Evolutionary conservation across 2,888 invertebrate species (phyloP).

Genomic region (Megaustenia siamemsis): DNA sequence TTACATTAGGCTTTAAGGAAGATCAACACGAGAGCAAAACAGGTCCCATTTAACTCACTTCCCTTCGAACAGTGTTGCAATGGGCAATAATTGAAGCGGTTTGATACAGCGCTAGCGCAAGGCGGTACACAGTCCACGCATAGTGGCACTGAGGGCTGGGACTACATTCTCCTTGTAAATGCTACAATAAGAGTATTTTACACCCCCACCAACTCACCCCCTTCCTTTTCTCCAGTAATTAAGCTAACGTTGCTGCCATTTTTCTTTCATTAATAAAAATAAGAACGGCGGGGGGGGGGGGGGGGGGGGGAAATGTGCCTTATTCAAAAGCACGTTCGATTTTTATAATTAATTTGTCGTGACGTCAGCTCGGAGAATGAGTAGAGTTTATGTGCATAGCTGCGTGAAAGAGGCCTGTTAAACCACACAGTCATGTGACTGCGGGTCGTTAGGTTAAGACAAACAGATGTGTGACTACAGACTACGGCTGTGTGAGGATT

Average conservation of each 20-base stretch:
- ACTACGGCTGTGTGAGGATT: too few species aligned
- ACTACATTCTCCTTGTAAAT: not conserved
- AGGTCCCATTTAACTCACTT: not conserved
- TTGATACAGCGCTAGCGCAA: constrained; percentile 17
- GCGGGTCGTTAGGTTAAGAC: too few species aligned
- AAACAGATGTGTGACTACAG: too few species aligned
- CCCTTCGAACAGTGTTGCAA: constrained; percentile 20
- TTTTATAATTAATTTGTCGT: too few species aligned
- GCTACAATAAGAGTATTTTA: constrained; percentile 1
- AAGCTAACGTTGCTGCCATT: not conserved
- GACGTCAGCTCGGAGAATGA: too few species aligned
- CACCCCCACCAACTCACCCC: not conserved
- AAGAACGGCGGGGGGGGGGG: too few species aligned
- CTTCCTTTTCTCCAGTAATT: not conserved
- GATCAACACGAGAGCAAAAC: constrained; percentile 20
- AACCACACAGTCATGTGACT: too few species aligned
- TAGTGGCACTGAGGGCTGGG: not conserved
- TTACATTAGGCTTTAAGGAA: constrained; percentile 34
- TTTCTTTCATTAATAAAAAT: too few species aligned
- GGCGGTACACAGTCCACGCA: constrained; percentile 21
- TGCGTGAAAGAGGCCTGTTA: too few species aligned
- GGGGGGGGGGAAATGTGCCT: too few species aligned
- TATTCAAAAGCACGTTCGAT: too few species aligned
- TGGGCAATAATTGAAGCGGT: constrained; percentile 32
- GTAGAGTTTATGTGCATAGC: too few species aligned